Percentiles rank a stretch among this genome's conserved stretches.
Conservation (phyloP, 2,113 vertebrate species). For the Mesocricetus auratus region DNA sequence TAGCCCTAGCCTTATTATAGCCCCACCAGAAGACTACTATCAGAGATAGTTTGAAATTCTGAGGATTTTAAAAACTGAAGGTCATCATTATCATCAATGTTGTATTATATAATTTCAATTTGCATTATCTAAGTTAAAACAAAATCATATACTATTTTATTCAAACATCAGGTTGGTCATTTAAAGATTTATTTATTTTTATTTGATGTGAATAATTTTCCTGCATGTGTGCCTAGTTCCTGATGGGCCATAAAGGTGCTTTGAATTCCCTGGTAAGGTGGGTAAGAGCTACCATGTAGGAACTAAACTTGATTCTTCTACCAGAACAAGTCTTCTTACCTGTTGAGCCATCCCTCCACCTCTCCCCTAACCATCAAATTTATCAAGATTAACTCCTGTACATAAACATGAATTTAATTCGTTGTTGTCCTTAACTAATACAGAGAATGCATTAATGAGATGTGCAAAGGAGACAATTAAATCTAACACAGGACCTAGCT, state of each 20-base stretch:
- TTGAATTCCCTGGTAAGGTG: background rate
- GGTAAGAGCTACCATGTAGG: background rate
- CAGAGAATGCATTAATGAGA: background rate
- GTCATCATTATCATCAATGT: background rate
- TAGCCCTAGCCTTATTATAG: fast-evolving
- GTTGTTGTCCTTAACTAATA: background rate
- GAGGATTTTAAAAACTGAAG: background rate
- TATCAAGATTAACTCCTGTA: background rate
- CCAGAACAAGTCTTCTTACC: background rate
- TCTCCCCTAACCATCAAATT: background rate
- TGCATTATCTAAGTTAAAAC: background rate
- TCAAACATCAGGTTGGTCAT: no score
- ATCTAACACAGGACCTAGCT: background rate
- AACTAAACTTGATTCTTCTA: background rate
- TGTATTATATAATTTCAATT: background rate
- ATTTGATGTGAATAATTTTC: background rate
- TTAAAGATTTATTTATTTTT: background rate
- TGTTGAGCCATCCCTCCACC: background rate
- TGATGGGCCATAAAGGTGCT: background rate
- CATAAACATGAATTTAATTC: background rate
- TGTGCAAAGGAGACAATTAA: background rate
- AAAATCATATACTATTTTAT: background rate
- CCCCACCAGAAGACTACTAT: background rate
- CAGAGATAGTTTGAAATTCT: background rate
- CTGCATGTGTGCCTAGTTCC: no score